These are phyloP conservation scores for Haliaeetus leucogaster DNA, from an alignment of 2,113 vertebrate genomes.

Conservation along the genomic window DNA sequence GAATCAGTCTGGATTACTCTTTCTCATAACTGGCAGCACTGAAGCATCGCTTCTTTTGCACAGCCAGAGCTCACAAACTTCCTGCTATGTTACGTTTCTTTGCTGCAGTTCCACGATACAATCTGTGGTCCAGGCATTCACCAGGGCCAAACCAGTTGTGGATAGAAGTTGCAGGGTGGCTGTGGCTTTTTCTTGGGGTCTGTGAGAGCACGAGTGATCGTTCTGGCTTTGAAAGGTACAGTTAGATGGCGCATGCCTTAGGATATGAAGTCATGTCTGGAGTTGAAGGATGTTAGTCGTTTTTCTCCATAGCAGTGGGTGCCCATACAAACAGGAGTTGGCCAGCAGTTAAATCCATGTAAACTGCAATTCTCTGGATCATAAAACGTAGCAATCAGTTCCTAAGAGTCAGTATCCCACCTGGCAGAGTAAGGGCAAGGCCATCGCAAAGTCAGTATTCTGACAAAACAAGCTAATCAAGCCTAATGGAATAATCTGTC, in stretches of 20 bases:
- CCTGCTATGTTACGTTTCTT: not conserved
- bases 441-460: not conserved
- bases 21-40: not conserved
- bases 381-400: not conserved
- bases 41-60: not conserved
- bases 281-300: constrained; percentile 43
- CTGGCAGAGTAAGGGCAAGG: not conserved
- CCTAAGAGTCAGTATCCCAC: not conserved
- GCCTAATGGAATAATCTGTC: not conserved
- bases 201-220: not conserved
- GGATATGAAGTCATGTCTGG: constrained; percentile 71
- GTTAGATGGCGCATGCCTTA: not conserved
- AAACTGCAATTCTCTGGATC: not conserved
- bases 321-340: constrained; percentile 55
- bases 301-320: constrained; percentile 53
- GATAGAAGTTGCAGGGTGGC: not conserved
- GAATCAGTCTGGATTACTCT: not conserved
- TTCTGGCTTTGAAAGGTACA: constrained; percentile 9
- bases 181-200: not conserved
- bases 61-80: not conserved
- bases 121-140: not conserved
- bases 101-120: not conserved
- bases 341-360: not conserved
- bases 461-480: not conserved
- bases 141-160: not conserved